Conservation (phyloP, 2,888 invertebrate species). For the Troides oblongomaculatus region DNA sequence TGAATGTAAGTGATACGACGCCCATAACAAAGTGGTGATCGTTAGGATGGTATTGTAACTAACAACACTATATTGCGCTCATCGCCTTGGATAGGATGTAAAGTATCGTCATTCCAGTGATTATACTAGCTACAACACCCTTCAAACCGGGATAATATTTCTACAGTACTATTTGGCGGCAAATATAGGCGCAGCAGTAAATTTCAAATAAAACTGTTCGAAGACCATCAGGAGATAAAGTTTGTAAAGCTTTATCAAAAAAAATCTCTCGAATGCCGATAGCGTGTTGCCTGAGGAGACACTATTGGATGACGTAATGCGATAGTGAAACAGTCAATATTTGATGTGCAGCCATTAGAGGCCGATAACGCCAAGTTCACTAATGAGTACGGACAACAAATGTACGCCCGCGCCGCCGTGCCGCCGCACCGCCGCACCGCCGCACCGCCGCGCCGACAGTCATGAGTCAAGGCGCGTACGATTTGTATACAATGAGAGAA, state of each 20-base stretch:
- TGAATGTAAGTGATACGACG: no score
- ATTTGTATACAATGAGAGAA: slow-evolving; percentile 30
- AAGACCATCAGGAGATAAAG: no score
- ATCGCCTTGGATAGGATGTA: no score
- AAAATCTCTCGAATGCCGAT: slow-evolving; percentile 6
- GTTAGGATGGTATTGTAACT: no score
- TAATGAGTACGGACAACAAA: slow-evolving; percentile 66
- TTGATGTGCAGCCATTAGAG: slow-evolving; percentile 71
- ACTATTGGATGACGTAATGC: slow-evolving; percentile 65
- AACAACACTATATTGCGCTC: no score
- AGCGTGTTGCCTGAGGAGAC: slow-evolving; percentile 7
- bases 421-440: neutral
- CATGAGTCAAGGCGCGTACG: slow-evolving; percentile 30
- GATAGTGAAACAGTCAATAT: slow-evolving; percentile 74
- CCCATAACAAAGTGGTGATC: no score
- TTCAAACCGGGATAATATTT: no score
- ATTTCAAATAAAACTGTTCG: no score
- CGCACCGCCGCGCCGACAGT: slow-evolving; percentile 7
- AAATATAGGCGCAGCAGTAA: no score
- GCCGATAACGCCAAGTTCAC: slow-evolving; percentile 70
- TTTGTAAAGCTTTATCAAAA: slow-evolving; percentile 1
- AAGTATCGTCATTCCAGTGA: no score
- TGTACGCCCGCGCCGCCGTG: slow-evolving; percentile 40
- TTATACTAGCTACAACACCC: no score
- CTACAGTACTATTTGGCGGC: no score